Evolutionary conservation across 2,888 invertebrate genomes (phyloP), one percentile per base, ranked within the genome.

Genomic region (Tiphia femorata): DNA sequence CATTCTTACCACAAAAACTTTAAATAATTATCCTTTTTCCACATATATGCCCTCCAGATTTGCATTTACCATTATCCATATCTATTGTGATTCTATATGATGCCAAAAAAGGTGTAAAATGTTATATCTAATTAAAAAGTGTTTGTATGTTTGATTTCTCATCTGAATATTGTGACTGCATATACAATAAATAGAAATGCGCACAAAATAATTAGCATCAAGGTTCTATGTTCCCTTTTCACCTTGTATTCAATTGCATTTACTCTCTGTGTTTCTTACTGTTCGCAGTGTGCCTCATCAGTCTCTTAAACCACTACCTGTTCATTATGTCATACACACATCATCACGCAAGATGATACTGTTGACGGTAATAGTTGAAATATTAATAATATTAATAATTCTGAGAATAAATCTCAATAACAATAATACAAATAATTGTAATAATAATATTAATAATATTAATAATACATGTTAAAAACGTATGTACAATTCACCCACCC

Each of bases 401-500:
- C 70, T 61, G 75, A 77, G 75, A 75, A 65, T 51, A 46, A 68
- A 63, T 75, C 72, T 75, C 74, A 69, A 74, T 74, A 77, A 75
- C 76, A 79, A 79, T 72, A 75, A 73, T 71, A 73, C 67, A 65
- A 71, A 73, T 73, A 72, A 75, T 73, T 64, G 51, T 62, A 65
- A 70, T 71, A 71, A 70, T 74, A 67, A 69, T 71, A 72, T 69
- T 73, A 60, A 59, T 62, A 69, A 63, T 71, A 72, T 60, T 77
- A 75, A 70, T 76, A 70, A 69, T 80, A 80, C 74, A 74, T 66
- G 62, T 79, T 79, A 77, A 80, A 80, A 81, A 77, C 72, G 77
- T 82, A 82, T 82, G 56, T 82, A 82, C 82, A 82, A 73, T 75
- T 79, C 59, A 76, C 72, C 74, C 72, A 74, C 73, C 71, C 72